Conservation (phyloP, 2,113 vertebrate species). For the Phycodurus eques region DNA sequence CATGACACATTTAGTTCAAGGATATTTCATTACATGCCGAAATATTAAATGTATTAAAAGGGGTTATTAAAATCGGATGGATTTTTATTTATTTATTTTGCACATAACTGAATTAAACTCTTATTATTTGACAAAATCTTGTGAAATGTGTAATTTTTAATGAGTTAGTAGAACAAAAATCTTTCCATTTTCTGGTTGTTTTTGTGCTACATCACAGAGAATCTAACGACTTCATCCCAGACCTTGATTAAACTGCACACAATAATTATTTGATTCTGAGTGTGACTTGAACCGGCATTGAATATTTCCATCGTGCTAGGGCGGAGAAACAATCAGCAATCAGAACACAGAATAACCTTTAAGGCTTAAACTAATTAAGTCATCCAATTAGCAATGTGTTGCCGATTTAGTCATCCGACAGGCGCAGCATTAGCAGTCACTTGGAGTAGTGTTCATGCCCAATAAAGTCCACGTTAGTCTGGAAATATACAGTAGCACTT, state of each 20-base stretch:
- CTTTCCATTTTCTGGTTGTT: background rate
- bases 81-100: too few species aligned
- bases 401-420: background rate
- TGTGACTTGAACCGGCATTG: background rate
- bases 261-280: background rate
- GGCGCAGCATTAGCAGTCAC: background rate
- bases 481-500: background rate
- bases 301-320: background rate
- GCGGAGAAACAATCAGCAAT: background rate
- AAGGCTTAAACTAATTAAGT: background rate
- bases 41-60: background rate
- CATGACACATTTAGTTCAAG: background rate
- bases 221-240: background rate
- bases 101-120: too few species aligned
- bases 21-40: background rate
- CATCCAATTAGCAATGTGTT: background rate
- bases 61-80: too few species aligned
- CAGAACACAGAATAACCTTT: constrained; percentile 6
- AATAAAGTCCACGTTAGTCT: background rate
- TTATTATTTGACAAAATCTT: too few species aligned
- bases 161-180: too few species aligned
- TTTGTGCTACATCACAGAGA: background rate
- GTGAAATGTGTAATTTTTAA: too few species aligned
- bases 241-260: background rate
- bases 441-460: background rate